Conservation (phyloP, 2,888 invertebrate species). For the Drosophila melanosoma region DNA sequence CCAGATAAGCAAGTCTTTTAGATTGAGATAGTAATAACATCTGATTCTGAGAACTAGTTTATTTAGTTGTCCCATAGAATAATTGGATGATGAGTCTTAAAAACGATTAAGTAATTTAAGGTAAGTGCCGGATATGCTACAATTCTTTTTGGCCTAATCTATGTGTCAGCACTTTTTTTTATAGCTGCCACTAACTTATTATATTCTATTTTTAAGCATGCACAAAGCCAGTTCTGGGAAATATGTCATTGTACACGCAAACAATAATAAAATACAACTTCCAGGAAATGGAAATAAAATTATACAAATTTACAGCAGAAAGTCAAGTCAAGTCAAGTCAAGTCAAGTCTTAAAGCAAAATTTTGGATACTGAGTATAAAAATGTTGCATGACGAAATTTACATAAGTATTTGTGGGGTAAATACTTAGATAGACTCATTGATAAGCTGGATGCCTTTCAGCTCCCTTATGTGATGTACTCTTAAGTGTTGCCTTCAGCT, state of each 20-base stretch:
- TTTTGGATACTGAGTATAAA: neutral
- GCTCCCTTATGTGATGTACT: neutral
- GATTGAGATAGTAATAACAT: neutral
- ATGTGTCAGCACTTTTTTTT: neutral
- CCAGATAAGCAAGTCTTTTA: neutral
- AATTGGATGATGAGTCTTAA: neutral
- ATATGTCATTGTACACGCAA: neutral
- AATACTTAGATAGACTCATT: neutral
- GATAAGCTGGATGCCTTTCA: conserved; percentile 11
- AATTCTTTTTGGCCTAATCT: neutral
- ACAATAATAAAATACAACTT: neutral
- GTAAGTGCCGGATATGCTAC: too few species aligned
- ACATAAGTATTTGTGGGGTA: neutral
- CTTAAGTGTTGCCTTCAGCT: conserved; percentile 1
- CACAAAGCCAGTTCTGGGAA: neutral
- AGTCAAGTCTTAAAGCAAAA: neutral
- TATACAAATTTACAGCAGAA: too few species aligned
- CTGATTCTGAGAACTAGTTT: neutral
- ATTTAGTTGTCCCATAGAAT: neutral
- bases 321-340: too few species aligned
- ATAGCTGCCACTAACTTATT: neutral
- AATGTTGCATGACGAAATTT: neutral
- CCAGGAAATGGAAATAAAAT: neutral
- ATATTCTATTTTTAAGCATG: neutral
- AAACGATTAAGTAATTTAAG: neutral